Evolutionary conservation across 2,888 invertebrate genomes (phyloP), one percentile per base, ranked within the genome.

Genomic region (Chrysodeixis includens): DNA sequence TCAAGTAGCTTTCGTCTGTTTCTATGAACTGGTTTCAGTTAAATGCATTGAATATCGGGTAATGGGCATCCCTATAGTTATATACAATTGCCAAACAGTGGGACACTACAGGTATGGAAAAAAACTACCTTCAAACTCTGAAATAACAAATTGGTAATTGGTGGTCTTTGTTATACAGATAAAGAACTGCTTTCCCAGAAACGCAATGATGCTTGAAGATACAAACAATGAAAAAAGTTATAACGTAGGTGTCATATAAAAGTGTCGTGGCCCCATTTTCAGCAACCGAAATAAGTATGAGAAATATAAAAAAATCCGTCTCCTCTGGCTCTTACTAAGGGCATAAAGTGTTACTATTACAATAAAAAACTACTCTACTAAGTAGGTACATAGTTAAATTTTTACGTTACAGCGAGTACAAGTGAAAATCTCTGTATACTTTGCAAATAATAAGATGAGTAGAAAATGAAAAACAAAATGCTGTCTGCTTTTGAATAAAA

Each of bases 281-380:
- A 56, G 57, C 64, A 46, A 65, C 66, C 68, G 64, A 77, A 74
- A 76, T 71, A 74, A 65, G 60, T 66, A 74, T 66, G 59, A 66
- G 62, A 62, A 71, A 70, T 66, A 74, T 74, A 77, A 74, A 74
- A n/a, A 75, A 74, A 75, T 75, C 74, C 71, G 62, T 77, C 52
- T 70, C 62, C 57, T 40, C 53, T 56, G 64, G 68, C 71, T 76
- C 74, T 76, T 77, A 76, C 72, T 59, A 55, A 26, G 53, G 62
- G 62, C 61, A 62, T 77, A 71, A 77, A 77, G 64, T 68, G 68
- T 74, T 56, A 77, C 70, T 70, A 71, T 76, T 74, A 66, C 78
- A 68, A 77, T 76, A 76, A 76, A 76, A 76, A 76, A 76, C 76
- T 76, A 76, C 76, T 76, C 66, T 16, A 40, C 70, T 74, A 75